These are phyloP conservation scores for Papilio protenor DNA, from an alignment of 2,888 invertebrate genomes.

Conservation along the genomic window DNA sequence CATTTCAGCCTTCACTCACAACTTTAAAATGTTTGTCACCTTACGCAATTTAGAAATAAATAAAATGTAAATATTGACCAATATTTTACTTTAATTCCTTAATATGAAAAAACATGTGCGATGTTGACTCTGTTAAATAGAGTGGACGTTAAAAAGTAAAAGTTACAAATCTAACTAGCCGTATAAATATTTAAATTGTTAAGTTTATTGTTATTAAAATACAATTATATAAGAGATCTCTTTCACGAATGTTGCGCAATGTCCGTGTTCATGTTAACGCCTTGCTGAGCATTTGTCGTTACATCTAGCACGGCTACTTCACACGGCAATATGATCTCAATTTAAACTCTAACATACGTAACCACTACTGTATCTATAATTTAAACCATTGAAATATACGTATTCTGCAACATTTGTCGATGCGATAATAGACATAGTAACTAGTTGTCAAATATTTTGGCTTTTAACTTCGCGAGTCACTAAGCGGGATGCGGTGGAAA, in stretches of 20 bases:
- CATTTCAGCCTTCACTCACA: too few species aligned
- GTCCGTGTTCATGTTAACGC: conserved; percentile 37
- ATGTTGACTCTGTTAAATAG: background rate
- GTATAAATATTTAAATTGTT: conserved; percentile 21
- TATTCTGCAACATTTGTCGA: too few species aligned
- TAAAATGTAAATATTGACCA: background rate
- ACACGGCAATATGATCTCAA: conserved; percentile 15
- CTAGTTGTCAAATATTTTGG: too few species aligned
- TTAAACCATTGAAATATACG: too few species aligned
- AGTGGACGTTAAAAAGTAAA: conserved; percentile 25
- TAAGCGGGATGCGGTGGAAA: too few species aligned
- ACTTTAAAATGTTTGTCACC: too few species aligned
- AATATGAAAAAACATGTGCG: background rate
- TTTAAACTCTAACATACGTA: conserved; percentile 5
- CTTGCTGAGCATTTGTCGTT: conserved; percentile 28
- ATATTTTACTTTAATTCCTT: background rate
- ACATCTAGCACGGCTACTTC: conserved; percentile 14
- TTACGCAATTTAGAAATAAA: too few species aligned
- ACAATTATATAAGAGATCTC: conserved; percentile 30
- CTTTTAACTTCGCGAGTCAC: too few species aligned
- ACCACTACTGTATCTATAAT: background rate
- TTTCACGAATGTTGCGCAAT: conserved; percentile 30
- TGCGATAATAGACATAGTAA: too few species aligned
- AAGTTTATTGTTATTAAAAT: conserved; percentile 26
- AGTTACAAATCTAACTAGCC: conserved; percentile 15